A percentile compares a stretch with the other conserved stretches of the same genome.
phyloP scores from a whole-genome alignment of 2,888 invertebrate genomes.

The Diabrotica balteata region DNA sequence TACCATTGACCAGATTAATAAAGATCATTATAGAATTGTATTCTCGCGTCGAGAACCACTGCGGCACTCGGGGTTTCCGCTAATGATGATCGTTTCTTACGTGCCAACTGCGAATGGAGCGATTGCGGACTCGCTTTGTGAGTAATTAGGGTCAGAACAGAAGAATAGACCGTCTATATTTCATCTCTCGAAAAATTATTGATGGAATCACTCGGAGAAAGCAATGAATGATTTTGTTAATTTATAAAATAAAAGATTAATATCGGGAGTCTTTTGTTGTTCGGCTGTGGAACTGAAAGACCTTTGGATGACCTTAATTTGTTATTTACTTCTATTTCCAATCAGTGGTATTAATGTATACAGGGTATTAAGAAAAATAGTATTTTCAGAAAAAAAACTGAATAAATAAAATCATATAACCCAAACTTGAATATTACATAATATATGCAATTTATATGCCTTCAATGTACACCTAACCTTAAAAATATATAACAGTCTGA shows the following conservation, averaged over 20 bases:
- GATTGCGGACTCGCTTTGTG: constrained; percentile 28
- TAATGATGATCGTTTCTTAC: constrained; percentile 39
- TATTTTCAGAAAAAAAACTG: too few species aligned
- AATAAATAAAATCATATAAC: too few species aligned
- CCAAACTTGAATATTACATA: too few species aligned
- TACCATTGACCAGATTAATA: neutral
- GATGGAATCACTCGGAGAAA: constrained; percentile 15
- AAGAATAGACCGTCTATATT: constrained; percentile 23
- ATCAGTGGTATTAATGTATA: neutral
- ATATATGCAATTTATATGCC: too few species aligned
- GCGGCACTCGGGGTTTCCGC: constrained; percentile 23
- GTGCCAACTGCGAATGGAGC: constrained; percentile 33
- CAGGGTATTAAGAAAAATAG: too few species aligned
- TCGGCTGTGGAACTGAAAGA: too few species aligned
- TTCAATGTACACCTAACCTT: too few species aligned
- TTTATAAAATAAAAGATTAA: neutral
- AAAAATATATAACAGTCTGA: too few species aligned
- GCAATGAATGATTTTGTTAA: constrained; percentile 13
- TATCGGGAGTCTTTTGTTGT: too few species aligned
- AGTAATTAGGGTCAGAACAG: constrained; percentile 31
- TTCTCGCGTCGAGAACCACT: constrained; percentile 18
- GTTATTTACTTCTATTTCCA: too few species aligned
- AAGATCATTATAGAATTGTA: neutral
- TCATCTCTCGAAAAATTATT: constrained; percentile 20
- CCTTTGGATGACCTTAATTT: too few species aligned